phyloP scores from a whole-genome alignment of 2,797 vertebrate species.

The Lithobates pipiens region DNA sequence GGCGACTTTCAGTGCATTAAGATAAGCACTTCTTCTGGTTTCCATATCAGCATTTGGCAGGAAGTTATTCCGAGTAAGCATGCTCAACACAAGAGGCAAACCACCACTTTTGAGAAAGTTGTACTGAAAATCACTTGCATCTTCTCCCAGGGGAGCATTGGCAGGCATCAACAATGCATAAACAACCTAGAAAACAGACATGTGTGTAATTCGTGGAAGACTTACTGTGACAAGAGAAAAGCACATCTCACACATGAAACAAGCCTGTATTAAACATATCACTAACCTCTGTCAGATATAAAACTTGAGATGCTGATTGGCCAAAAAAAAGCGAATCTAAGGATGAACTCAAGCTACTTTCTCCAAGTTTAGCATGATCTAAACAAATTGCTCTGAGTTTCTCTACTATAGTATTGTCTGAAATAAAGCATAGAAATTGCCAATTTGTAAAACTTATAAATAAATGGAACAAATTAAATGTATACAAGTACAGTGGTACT shows the following conservation, averaged over 20 bases:
- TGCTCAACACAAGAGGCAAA: constrained; percentile 94
- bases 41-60: constrained; percentile 98
- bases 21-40: constrained; percentile 95
- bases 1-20: constrained; percentile 97
- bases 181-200: constrained; percentile 83
- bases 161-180: constrained; percentile 99
- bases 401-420: constrained; percentile 97
- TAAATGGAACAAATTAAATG: too few species aligned
- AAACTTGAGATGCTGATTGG: constrained; percentile 97
- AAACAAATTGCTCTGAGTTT: constrained; percentile 96
- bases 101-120: constrained; percentile 98
- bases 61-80: constrained; percentile 99
- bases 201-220: too few species aligned
- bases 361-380: constrained; percentile 97
- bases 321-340: constrained; percentile 97
- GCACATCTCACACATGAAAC: too few species aligned
- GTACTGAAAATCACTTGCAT: constrained; percentile 97
- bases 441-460: too few species aligned
- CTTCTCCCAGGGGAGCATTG: constrained; percentile 94
- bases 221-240: too few species aligned
- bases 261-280: constrained; percentile 34
- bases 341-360: constrained; percentile 97
- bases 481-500: too few species aligned
- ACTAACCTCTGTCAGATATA: constrained; percentile 97
- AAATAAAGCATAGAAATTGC: constrained; percentile 62